phyloP scores from a whole-genome alignment of 2,797 vertebrate species.

The Enteromius trimaculatus region DNA sequence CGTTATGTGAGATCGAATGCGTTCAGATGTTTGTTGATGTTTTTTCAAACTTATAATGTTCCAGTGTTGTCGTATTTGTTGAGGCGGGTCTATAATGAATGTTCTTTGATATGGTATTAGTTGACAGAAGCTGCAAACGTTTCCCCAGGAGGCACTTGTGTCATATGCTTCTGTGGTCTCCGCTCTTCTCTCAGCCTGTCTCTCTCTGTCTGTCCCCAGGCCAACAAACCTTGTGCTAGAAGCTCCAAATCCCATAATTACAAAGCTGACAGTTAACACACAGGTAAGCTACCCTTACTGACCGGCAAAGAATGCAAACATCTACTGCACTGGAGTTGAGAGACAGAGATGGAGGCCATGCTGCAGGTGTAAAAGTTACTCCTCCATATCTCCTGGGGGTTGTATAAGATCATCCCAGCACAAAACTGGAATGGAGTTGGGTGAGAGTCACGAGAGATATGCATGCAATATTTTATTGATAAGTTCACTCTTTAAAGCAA shows the following conservation, averaged over 20 bases:
- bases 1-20: neutral
- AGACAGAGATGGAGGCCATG: constrained; percentile 47
- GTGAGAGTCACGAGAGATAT: neutral
- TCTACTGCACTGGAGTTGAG: constrained; percentile 72
- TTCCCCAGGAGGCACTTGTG: constrained; percentile 55
- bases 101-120: constrained; percentile 25
- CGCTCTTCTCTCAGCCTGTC: constrained; percentile 13
- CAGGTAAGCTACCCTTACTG: constrained; percentile 76
- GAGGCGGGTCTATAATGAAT: neutral
- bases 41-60: neutral
- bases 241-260: constrained; percentile 84
- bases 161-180: constrained; percentile 38
- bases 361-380: constrained; percentile 54
- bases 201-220: constrained; percentile 51
- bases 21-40: neutral
- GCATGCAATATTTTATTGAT: neutral
- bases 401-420: constrained; percentile 6
- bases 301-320: constrained; percentile 83
- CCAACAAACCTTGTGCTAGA: constrained; percentile 71
- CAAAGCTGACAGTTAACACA: constrained; percentile 77
- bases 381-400: constrained; percentile 17
- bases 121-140: constrained; percentile 46
- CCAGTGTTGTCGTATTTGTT: constrained; percentile 19
- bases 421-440: neutral
- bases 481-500: neutral